These are phyloP conservation scores for Sinohyriopsis cumingii DNA, from an alignment of 2,888 invertebrate species.

Conservation along the genomic window DNA sequence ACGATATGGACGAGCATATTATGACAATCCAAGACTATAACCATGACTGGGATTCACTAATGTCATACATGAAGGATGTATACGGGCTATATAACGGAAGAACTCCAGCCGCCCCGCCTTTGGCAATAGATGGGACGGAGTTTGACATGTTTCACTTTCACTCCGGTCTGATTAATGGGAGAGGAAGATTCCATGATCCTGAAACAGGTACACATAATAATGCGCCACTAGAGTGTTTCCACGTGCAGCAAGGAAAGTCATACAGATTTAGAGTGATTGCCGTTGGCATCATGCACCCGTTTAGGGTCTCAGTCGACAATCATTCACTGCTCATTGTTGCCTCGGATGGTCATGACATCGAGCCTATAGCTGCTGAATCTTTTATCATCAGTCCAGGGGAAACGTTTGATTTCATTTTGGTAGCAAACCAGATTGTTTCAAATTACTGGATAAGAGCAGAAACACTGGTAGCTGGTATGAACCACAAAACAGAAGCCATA, in stretches of 20 bases:
- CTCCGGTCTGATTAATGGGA: slow-evolving; percentile 48
- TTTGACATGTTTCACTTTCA: slow-evolving; percentile 17
- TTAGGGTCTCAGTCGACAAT: slow-evolving; percentile 50
- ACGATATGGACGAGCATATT: slow-evolving; percentile 15
- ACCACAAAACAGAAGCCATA: slow-evolving; percentile 36
- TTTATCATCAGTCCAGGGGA: slow-evolving; percentile 57
- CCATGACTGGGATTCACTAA: slow-evolving; percentile 15
- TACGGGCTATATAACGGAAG: slow-evolving; percentile 6
- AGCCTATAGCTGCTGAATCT: slow-evolving; percentile 36
- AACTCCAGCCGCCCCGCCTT: background rate
- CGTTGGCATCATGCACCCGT: slow-evolving; percentile 42
- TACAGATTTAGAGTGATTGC: slow-evolving; percentile 55
- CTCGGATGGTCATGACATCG: slow-evolving; percentile 47
- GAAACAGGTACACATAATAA: slow-evolving; percentile 15
- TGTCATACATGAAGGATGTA: background rate
- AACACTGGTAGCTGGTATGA: slow-evolving; percentile 32
- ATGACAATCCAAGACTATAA: slow-evolving; percentile 38
- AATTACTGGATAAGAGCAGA: slow-evolving; percentile 60
- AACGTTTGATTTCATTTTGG: slow-evolving; percentile 53
- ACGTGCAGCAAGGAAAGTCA: slow-evolving; percentile 18
- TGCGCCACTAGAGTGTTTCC: slow-evolving; percentile 34
- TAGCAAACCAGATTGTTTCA: slow-evolving; percentile 33
- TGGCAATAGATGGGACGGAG: slow-evolving; percentile 13
- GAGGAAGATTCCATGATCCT: slow-evolving; percentile 33
- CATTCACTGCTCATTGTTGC: slow-evolving; percentile 50